These are phyloP conservation scores for Trypoxylus dichotomus DNA, from an alignment of 1,140 invertebrate genomes.

Conservation along the genomic window DNA sequence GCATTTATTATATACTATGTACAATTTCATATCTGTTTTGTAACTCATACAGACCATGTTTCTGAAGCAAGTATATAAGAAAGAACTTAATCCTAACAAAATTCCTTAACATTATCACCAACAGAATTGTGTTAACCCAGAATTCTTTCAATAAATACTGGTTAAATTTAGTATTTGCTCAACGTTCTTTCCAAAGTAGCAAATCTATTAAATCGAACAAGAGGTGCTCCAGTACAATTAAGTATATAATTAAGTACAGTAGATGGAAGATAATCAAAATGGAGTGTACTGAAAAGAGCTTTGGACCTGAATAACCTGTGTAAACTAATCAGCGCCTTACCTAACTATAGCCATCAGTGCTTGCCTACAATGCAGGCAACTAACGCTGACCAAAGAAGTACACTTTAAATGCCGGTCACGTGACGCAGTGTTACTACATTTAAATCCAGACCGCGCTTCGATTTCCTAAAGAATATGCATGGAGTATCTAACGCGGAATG, in stretches of 20 bases:
- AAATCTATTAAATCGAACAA: not conserved
- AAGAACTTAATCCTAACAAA: too few species aligned
- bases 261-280: not conserved
- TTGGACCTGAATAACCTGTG: not conserved
- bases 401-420: not conserved
- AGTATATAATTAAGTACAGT: not conserved
- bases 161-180: too few species aligned
- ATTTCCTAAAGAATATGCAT: conserved; percentile 15
- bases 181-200: not conserved
- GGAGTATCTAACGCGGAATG: not conserved
- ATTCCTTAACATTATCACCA: too few species aligned
- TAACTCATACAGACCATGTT: too few species aligned
- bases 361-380: conserved; percentile 1
- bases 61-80: too few species aligned
- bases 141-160: too few species aligned
- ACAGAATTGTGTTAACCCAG: too few species aligned
- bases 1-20: too few species aligned
- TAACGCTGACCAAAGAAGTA: not conserved
- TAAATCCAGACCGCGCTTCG: not conserved
- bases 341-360: not conserved
- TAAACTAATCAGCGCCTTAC: not conserved
- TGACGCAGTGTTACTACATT: not conserved
- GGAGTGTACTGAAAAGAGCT: not conserved
- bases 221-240: not conserved
- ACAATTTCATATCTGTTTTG: too few species aligned